A percentile compares a stretch with the other conserved stretches of the same genome.
Evolutionary conservation across 1,140 invertebrate species (phyloP).

Genomic region (Brachionus manjavacas): DNA sequence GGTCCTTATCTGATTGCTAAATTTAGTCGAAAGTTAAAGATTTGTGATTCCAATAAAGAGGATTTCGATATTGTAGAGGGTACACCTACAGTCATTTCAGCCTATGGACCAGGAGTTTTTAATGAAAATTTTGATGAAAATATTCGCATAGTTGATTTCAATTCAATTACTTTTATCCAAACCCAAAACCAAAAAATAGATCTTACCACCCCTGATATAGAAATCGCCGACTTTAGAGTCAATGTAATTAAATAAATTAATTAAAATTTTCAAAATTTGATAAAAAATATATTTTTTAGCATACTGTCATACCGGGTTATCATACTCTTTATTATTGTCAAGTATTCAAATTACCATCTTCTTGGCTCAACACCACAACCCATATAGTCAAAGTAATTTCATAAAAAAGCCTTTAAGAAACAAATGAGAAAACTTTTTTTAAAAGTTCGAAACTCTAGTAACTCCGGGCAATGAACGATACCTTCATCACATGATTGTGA

Average conservation of each 20-base stretch:
- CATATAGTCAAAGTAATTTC: not conserved
- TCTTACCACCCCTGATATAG: not conserved
- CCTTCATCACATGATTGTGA: conserved; percentile 20
- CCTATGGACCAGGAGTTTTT: not conserved
- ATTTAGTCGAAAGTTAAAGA: conserved; percentile 15
- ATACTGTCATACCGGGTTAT: not conserved
- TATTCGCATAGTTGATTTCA: not conserved
- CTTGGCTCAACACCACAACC: not conserved
- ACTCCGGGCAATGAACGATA: not conserved
- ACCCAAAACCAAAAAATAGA: not conserved
- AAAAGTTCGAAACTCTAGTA: not conserved
- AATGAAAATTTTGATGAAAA: not conserved
- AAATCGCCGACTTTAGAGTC: not conserved
- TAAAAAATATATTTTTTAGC: not conserved
- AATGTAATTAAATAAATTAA: not conserved
- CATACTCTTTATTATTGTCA: conserved; percentile 1
- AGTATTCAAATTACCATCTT: not conserved
- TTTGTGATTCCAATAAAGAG: not conserved
- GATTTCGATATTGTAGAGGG: not conserved
- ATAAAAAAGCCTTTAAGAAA: not conserved
- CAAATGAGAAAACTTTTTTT: not conserved
- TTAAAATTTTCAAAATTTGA: not conserved
- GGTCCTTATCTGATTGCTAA: not conserved
- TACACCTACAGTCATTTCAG: not conserved
- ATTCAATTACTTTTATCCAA: not conserved